Evolutionary conservation across 64 coral and sea anemone species (phyloP).

Genomic region (Stichodactyla helianthus): DNA sequence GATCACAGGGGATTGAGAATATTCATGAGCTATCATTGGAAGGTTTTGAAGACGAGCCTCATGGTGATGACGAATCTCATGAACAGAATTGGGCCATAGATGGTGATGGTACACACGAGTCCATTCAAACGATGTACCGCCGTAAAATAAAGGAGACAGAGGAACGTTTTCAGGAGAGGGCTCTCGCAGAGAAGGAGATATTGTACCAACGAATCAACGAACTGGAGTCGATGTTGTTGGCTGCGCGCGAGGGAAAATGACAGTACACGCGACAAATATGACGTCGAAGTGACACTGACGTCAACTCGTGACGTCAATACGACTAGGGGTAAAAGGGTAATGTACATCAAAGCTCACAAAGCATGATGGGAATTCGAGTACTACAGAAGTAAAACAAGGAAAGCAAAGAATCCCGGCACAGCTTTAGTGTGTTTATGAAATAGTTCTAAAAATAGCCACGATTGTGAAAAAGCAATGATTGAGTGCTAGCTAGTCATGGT

Average conservation of each 20-base stretch:
- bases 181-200: slow-evolving; percentile 7
- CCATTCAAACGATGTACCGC: slow-evolving; percentile 1
- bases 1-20: not conserved
- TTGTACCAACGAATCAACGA: slow-evolving; percentile 29
- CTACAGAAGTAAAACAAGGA: no score
- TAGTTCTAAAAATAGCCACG: no score
- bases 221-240: slow-evolving; percentile 10
- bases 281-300: not conserved
- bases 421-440: no score
- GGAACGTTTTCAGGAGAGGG: not conserved
- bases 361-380: not conserved
- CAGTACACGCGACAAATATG: not conserved
- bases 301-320: not conserved
- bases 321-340: not conserved
- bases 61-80: not conserved
- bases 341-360: not conserved
- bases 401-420: no score
- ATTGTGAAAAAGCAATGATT: no score
- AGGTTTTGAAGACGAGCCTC: not conserved
- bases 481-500: no score
- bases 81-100: not conserved
- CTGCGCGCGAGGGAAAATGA: not conserved
- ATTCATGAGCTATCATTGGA: not conserved
- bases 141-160: slow-evolving; percentile 18
- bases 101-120: not conserved